Evolutionary conservation across 2,888 invertebrate genomes (phyloP).

Genomic region (Polyploca ridens): DNA sequence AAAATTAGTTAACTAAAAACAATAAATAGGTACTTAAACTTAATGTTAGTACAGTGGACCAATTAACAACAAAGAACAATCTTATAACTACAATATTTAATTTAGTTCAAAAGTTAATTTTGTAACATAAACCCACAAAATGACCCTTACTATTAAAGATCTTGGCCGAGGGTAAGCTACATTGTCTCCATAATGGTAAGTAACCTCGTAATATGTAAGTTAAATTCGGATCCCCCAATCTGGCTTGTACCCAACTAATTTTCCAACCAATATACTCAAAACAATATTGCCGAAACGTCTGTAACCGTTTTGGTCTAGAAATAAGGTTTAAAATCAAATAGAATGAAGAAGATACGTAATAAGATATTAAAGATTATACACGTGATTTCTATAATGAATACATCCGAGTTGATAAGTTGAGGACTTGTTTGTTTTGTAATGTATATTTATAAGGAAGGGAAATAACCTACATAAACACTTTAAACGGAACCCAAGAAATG

Average conservation of each 20-base stretch:
- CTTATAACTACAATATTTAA: neutral
- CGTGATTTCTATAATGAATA: neutral
- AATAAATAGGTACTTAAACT: no score
- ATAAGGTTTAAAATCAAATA: conserved; percentile 7
- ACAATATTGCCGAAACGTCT: conserved; percentile 5
- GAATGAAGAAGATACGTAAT: neutral
- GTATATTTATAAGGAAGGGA: no score
- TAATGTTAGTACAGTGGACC: neutral
- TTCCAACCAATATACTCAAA: conserved; percentile 13
- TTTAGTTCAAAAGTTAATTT: neutral
- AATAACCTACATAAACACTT: no score
- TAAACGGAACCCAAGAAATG: no score
- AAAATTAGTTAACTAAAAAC: no score
- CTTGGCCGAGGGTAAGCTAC: conserved; percentile 10
- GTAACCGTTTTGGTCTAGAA: neutral
- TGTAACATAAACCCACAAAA: conserved; percentile 8
- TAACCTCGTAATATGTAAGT: conserved; percentile 14
- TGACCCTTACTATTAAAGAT: conserved; percentile 7
- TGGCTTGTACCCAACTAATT: conserved; percentile 15
- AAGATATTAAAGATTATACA: neutral
- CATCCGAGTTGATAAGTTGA: neutral
- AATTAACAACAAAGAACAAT: neutral
- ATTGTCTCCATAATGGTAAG: conserved; percentile 11
- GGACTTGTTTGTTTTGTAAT: no score
- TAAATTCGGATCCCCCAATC: conserved; percentile 13